A percentile compares a stretch with the other conserved stretches of the same genome.
These are phyloP conservation scores for Odontocerum albicorne DNA, from an alignment of 2,888 invertebrate species.

Conservation along the genomic window DNA sequence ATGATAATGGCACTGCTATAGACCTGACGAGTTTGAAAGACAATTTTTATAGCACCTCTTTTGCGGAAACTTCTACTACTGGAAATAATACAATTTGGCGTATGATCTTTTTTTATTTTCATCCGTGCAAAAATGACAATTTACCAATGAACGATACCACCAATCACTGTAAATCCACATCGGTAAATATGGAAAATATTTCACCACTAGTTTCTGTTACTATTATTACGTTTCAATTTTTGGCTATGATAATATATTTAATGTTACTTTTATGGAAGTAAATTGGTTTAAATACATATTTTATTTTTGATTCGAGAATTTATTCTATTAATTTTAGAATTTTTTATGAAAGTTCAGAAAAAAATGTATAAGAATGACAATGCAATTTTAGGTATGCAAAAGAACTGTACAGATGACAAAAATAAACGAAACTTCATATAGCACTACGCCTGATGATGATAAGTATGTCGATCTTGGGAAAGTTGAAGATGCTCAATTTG, in stretches of 20 bases:
- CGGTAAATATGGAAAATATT: too few relatives aligned
- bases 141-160: conserved; percentile 39
- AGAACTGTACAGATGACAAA: conserved; percentile 4
- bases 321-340: too few relatives aligned
- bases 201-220: too few relatives aligned
- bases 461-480: conserved; percentile 8
- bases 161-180: conserved; percentile 40
- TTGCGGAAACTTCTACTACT: conserved; percentile 41
- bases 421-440: background rate
- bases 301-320: too few relatives aligned
- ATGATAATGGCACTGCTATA: conserved; percentile 51
- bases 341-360: too few relatives aligned
- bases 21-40: conserved; percentile 47
- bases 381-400: conserved; percentile 27
- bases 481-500: conserved; percentile 11
- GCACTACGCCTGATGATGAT: background rate
- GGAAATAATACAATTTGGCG: conserved; percentile 41
- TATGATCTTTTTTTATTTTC: conserved; percentile 44
- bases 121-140: conserved; percentile 48
- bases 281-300: too few relatives aligned
- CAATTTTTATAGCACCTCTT: conserved; percentile 43
- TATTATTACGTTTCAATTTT: too few relatives aligned
- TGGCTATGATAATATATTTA: too few relatives aligned
- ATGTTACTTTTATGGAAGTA: too few relatives aligned
- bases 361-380: too few relatives aligned